Percentiles rank a stretch among this genome's conserved stretches.
phyloP scores from a whole-genome alignment of 2,888 invertebrate species.

The Vesta saturnalis region DNA sequence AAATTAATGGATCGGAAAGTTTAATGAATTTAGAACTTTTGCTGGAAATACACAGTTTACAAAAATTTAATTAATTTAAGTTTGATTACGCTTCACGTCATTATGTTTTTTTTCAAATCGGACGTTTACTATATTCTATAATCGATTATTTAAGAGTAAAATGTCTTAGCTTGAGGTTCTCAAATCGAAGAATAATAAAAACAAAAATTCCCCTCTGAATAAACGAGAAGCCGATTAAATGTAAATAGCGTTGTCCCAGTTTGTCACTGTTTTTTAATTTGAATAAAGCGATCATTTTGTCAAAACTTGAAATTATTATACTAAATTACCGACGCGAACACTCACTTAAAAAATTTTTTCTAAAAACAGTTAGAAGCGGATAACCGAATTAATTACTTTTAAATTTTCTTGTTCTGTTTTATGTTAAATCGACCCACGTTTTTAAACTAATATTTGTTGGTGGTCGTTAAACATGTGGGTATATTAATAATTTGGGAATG shows the following conservation, averaged over 20 bases:
- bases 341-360: not conserved
- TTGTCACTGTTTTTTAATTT: slow-evolving; percentile 7
- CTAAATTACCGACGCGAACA: not conserved
- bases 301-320: not conserved
- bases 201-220: not conserved
- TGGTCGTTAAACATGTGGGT: slow-evolving; percentile 16
- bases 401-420: slow-evolving; percentile 13
- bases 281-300: not conserved
- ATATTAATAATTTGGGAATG: slow-evolving; percentile 11
- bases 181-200: not conserved
- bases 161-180: too few species aligned
- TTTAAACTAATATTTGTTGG: slow-evolving; percentile 7
- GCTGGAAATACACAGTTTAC: slow-evolving; percentile 3
- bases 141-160: not conserved
- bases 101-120: not conserved
- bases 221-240: slow-evolving; percentile 3
- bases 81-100: not conserved
- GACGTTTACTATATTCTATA: not conserved
- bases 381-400: slow-evolving; percentile 16
- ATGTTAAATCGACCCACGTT: slow-evolving; percentile 5
- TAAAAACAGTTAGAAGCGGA: not conserved
- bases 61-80: slow-evolving; percentile 8
- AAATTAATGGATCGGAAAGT: slow-evolving; percentile 7
- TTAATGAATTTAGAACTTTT: slow-evolving; percentile 9
- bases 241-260: slow-evolving; percentile 5